These are phyloP conservation scores for Centropus bengalensis DNA, from an alignment of 2,113 vertebrate species.

Conservation along the genomic window DNA sequence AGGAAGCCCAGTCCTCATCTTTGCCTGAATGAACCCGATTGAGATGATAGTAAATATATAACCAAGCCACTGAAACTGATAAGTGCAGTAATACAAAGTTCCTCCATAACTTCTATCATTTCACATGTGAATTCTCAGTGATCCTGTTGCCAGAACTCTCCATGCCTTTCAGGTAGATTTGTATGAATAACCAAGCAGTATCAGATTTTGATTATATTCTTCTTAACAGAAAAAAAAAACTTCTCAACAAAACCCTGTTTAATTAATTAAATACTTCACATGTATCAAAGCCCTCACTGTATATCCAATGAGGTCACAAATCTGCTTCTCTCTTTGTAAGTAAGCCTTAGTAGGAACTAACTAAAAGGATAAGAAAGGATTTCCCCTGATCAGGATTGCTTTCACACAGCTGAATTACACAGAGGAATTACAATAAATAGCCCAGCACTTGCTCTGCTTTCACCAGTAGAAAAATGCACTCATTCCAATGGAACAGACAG, in stretches of 20 bases:
- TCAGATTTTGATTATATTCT: neutral
- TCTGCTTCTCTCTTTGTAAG: conserved; percentile 19
- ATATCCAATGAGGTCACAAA: neutral
- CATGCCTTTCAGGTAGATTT: neutral
- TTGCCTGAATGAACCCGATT: neutral
- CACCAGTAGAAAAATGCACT: neutral
- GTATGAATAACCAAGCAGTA: neutral
- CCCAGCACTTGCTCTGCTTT: neutral
- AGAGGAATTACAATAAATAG: neutral
- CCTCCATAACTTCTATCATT: neutral
- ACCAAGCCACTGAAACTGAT: neutral
- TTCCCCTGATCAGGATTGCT: neutral
- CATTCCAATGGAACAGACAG: neutral
- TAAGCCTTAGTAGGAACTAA: neutral
- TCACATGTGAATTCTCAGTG: neutral
- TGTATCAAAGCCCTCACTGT: neutral
- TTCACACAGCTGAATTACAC: neutral
- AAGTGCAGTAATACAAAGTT: neutral
- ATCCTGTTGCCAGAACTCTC: neutral
- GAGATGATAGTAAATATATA: neutral
- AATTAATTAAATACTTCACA: conserved; percentile 50
- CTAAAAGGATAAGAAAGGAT: conserved; percentile 37
- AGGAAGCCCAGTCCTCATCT: neutral
- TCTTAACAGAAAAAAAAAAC: neutral
- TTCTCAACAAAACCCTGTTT: neutral